Conservation (phyloP, 2,888 invertebrate genomes). For the Mythimna lalbum region DNA sequence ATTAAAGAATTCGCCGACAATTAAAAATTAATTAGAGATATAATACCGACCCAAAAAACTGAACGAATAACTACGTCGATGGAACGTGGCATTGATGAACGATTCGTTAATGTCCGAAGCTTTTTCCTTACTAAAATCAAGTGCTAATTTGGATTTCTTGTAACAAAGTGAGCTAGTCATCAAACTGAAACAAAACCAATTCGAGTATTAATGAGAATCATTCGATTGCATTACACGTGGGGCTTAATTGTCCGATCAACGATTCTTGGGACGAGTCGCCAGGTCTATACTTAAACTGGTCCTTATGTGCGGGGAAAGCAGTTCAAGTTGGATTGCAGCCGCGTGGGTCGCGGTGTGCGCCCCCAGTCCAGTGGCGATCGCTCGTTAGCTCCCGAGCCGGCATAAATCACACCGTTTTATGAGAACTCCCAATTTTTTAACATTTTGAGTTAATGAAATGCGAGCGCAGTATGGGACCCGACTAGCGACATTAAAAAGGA, state of each 20-base stretch:
- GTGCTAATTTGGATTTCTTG: constrained; percentile 51
- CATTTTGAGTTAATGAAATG: constrained; percentile 87
- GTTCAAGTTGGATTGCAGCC: constrained; percentile 37
- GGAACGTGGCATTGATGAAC: constrained; percentile 50
- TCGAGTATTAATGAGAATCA: constrained; percentile 61
- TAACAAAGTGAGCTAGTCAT: constrained; percentile 52
- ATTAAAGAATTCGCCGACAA: constrained; percentile 64
- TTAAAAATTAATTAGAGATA: constrained; percentile 66
- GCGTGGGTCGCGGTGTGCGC: constrained; percentile 49
- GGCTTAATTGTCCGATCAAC: constrained; percentile 72
- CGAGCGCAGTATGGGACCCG: constrained; percentile 90
- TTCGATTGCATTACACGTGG: constrained; percentile 66
- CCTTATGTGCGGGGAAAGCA: constrained; percentile 42
- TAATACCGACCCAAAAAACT: constrained; percentile 54
- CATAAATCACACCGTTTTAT: constrained; percentile 90
- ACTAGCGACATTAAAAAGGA: constrained; percentile 90
- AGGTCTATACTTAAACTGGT: constrained; percentile 28
- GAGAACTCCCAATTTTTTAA: constrained; percentile 88
- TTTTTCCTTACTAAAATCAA: constrained; percentile 43
- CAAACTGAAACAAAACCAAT: constrained; percentile 55
- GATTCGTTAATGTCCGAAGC: constrained; percentile 32
- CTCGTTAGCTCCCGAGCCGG: constrained; percentile 88
- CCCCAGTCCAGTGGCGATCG: constrained; percentile 81
- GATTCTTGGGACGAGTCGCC: constrained; percentile 34
- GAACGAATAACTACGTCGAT: constrained; percentile 42